Evolutionary conservation across 2,113 vertebrate species (phyloP).

Genomic region (Pangasianodon gigas): DNA sequence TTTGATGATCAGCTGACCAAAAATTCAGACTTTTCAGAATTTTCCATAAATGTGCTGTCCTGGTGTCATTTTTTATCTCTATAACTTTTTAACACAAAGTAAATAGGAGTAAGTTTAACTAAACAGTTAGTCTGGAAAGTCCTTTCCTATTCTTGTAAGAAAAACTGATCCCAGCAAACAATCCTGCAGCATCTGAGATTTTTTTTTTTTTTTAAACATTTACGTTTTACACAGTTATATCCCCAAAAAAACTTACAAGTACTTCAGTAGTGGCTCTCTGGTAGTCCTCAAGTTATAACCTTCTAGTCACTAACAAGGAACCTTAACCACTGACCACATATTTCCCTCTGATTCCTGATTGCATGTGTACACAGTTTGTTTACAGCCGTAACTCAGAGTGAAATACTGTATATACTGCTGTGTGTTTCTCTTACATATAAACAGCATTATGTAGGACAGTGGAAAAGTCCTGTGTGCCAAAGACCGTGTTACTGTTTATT

Average conservation of each 20-base stretch:
- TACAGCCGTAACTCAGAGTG: neutral
- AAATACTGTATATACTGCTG: neutral
- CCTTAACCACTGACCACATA: neutral
- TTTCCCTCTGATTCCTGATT: slow-evolving; percentile 23
- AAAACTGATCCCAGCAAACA: neutral
- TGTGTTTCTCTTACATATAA: neutral
- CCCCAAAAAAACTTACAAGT: neutral
- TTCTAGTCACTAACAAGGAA: neutral
- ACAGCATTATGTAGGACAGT: neutral
- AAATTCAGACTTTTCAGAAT: neutral
- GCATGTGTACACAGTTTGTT: slow-evolving; percentile 16
- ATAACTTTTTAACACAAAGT: neutral
- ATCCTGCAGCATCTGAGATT: neutral
- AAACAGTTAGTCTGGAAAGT: neutral
- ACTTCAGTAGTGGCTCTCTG: neutral
- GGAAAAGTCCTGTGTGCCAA: neutral
- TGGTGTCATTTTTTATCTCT: neutral
- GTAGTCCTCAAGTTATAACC: neutral
- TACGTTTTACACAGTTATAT: neutral
- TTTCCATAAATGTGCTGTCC: neutral
- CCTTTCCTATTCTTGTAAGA: neutral
- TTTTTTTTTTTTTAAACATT: neutral
- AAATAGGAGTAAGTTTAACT: neutral
- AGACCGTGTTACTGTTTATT: neutral
- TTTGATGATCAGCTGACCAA: slow-evolving; percentile 4